Base-by-base conservation (phyloP, 2,113 vertebrate genomes). In the Felis chaus region DNA sequence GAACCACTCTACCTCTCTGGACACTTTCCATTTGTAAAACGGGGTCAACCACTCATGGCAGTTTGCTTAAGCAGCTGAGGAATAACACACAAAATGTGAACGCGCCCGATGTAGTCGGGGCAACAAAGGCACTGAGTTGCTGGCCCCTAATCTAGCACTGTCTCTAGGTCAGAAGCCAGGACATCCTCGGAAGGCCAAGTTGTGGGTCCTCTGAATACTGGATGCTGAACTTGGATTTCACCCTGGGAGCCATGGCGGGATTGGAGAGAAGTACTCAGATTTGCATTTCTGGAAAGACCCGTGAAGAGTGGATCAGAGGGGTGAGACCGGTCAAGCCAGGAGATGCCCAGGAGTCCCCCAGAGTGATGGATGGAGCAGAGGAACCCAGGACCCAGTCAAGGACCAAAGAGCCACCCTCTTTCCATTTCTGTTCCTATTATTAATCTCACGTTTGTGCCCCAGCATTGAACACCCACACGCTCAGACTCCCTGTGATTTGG, bases 181-280 rank as follows among this genome's bases (percentile, higher is more conserved):
- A 36, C 61, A 1, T 0, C 23, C 36, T 21, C 0, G n/a, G 11
- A 9, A 1, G 0, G 23, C 13, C 25, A 5, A 7, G 33, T 6
- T 73, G 2, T 6, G 15, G 21, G n/a, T 18, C 31, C 68, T 88
- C 7, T 18, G 68, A 48, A 11, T 29, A 41, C 57, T 39, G 39
- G 50, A 2, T n/a, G 2, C 10, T 45, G 41, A 78, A 4, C 11
- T 12, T 82, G 86, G 21, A 5, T 41, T 25, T 76, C 9, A 25
- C 18, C n/a, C n/a, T 0, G 0, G 84, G 74, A 39, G 31, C 2
- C 41, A 1, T 1, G 3, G 31, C 1, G 2, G 15, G 4, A 14
- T 29, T 78, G 68, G 27, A 85, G 21, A 4, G 16, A 65, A 61
- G 3, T 3, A 45, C 36, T 80, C 65, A 31, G 79, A 27, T 27